Conservation (phyloP, 2,113 vertebrate genomes). For the Naja naja region DNA sequence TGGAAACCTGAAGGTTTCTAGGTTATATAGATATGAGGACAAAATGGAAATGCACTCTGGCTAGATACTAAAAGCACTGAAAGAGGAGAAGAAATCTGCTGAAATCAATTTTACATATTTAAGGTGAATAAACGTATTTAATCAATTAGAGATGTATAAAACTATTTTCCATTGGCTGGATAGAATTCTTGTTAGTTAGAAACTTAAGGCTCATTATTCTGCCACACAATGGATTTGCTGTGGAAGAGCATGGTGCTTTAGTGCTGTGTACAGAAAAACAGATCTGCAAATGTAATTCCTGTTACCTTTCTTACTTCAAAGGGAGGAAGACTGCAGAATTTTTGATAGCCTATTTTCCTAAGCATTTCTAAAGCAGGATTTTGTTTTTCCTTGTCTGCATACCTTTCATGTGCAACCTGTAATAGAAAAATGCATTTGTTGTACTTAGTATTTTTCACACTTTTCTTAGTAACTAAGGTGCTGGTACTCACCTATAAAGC, state of each 20-base stretch:
- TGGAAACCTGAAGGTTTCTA: neutral
- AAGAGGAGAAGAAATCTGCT: neutral
- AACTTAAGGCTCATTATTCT: neutral
- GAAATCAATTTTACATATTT: neutral
- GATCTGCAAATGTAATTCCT: neutral
- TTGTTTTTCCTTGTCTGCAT: neutral
- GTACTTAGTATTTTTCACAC: neutral
- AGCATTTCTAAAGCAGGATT: neutral
- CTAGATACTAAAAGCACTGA: neutral
- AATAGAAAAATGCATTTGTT: neutral
- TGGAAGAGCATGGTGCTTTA: neutral
- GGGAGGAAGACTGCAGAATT: neutral
- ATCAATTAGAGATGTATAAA: neutral
- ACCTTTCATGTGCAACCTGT: neutral
- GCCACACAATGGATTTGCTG: neutral
- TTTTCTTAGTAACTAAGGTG: neutral
- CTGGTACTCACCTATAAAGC: too few species aligned
- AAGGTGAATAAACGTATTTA: neutral
- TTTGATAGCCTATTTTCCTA: neutral
- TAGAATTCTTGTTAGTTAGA: neutral
- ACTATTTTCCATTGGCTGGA: neutral
- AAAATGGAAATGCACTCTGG: neutral
- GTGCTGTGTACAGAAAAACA: neutral
- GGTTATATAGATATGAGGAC: too few species aligned
- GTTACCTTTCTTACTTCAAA: neutral